Percentiles rank a stretch among this genome's conserved stretches.
These are phyloP conservation scores for Pseudocheirus occidentalis DNA, from an alignment of 2,797 vertebrate genomes.

Conservation along the genomic window DNA sequence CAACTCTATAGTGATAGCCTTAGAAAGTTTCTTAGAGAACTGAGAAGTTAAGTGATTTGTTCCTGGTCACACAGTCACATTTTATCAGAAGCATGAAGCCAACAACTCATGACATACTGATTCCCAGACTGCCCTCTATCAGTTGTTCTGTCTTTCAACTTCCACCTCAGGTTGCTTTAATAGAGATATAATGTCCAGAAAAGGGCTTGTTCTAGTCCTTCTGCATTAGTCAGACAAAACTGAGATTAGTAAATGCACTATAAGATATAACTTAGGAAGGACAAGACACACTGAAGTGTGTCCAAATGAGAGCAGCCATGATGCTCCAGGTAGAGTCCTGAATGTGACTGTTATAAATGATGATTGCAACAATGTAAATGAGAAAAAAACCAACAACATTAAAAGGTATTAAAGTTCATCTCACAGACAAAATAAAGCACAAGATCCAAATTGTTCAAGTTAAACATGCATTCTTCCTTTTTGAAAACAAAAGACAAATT, in stretches of 20 bases:
- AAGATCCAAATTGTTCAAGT: neutral
- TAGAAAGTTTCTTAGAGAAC: neutral
- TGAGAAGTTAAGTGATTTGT: neutral
- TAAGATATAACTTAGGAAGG: neutral
- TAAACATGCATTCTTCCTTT: neutral
- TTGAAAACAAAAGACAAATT: neutral
- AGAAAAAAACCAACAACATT: neutral
- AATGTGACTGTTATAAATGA: neutral
- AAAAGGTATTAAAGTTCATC: neutral
- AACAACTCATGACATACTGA: neutral
- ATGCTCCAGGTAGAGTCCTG: neutral
- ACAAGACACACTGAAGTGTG: neutral
- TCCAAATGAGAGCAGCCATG: neutral
- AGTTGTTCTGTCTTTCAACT: neutral
- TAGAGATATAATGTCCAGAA: neutral
- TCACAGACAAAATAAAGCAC: neutral
- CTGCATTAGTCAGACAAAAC: neutral
- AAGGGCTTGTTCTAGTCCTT: neutral
- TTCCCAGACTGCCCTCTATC: neutral
- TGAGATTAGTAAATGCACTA: neutral
- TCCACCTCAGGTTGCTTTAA: neutral
- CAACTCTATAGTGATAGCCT: neutral
- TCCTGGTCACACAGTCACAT: neutral
- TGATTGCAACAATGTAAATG: neutral
- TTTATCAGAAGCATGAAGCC: neutral